phyloP scores from a whole-genome alignment of 2,797 vertebrate genomes.

The Arnoldichthys spilopterus region DNA sequence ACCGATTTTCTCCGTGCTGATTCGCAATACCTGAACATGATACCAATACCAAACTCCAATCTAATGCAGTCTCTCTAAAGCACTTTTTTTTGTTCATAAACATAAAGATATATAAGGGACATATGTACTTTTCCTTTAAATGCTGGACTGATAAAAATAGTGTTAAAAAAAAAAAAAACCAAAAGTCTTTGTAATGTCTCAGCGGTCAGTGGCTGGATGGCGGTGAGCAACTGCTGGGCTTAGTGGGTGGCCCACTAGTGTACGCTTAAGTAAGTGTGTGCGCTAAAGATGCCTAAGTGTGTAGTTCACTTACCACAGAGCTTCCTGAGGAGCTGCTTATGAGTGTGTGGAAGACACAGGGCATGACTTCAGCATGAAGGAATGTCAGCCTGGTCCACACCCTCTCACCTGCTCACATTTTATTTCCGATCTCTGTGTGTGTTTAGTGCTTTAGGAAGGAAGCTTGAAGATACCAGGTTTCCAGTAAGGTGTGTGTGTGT shows the following conservation, averaged over 20 bases:
- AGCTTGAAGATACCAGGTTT: conserved; percentile 54
- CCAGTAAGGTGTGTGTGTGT: conserved; percentile 18
- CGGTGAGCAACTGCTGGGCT: conserved; percentile 52
- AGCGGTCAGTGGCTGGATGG: conserved; percentile 25
- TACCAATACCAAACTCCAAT: too few relatives aligned
- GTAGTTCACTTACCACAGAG: conserved; percentile 47
- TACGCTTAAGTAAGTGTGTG: conserved; percentile 46
- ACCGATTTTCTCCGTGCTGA: background rate
- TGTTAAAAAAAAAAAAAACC: conserved; percentile 13
- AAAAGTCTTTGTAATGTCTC: background rate
- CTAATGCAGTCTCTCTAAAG: too few relatives aligned
- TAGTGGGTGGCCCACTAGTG: conserved; percentile 56
- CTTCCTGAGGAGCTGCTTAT: conserved; percentile 45
- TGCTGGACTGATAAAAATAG: too few relatives aligned
- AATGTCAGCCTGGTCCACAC: conserved; percentile 61
- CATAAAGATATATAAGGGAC: too few relatives aligned
- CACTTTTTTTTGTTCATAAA: too few relatives aligned
- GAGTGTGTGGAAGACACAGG: conserved; percentile 45
- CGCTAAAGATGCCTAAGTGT: conserved; percentile 47
- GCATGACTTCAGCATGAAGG: conserved; percentile 56
- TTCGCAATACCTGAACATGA: too few relatives aligned
- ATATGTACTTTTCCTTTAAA: too few relatives aligned
- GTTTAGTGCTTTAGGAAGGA: conserved; percentile 56
- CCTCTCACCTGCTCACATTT: conserved; percentile 62
- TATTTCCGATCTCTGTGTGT: conserved; percentile 56